A percentile compares a stretch with the other conserved stretches of the same genome.
Evolutionary conservation across 2,113 vertebrate species (phyloP).

Genomic region (Mystacornis crossleyi): DNA sequence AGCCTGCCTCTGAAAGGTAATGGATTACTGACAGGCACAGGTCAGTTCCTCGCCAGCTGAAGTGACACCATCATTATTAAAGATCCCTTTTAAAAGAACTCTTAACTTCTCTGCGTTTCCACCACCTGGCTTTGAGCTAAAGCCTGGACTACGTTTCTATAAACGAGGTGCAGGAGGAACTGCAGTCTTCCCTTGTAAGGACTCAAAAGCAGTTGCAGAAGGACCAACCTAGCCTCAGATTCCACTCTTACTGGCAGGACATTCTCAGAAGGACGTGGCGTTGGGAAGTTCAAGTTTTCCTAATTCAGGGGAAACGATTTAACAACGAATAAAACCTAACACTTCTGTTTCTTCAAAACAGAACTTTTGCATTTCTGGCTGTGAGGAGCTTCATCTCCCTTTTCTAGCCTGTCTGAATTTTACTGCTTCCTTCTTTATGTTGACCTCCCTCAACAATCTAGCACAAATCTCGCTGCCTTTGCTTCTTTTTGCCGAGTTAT

Average conservation of each 20-base stretch:
- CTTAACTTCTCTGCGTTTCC: background rate
- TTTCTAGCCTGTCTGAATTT: background rate
- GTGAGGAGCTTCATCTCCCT: background rate
- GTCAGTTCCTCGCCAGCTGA: background rate
- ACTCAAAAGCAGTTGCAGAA: background rate
- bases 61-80: background rate
- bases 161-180: background rate
- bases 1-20: background rate
- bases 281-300: background rate
- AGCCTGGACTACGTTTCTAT: background rate
- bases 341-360: background rate
- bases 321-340: background rate
- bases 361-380: background rate
- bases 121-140: background rate
- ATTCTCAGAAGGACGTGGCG: background rate
- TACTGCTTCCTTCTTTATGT: background rate
- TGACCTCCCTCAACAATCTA: background rate
- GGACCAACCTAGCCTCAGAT: background rate
- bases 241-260: background rate
- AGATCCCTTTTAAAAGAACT: background rate
- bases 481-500: background rate
- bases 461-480: background rate
- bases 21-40: background rate
- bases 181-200: background rate
- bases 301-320: background rate